Conservation (phyloP, 2,113 vertebrate species). For the Phylloscopus trochilus region DNA sequence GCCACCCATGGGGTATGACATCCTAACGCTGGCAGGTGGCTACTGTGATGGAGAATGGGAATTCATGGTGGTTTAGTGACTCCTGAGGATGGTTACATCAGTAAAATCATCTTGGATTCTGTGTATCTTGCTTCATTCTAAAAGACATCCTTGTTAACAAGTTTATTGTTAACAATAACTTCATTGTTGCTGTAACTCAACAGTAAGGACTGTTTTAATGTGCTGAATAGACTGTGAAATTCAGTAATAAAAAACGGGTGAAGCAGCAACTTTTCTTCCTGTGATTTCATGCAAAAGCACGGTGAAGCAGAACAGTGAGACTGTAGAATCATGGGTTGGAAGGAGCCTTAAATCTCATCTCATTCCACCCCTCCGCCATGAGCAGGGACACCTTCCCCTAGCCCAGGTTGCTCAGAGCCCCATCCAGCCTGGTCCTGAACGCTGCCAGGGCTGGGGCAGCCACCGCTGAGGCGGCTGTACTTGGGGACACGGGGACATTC, state of each 20-base stretch:
- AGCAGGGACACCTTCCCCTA: too few species aligned
- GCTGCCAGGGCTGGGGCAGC: neutral
- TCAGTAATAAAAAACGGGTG: neutral
- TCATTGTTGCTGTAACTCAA: neutral
- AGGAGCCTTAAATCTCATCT: neutral
- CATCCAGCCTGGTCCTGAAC: neutral
- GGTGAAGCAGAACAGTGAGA: neutral
- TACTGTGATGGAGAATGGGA: neutral
- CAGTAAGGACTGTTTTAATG: neutral
- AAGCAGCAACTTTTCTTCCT: neutral
- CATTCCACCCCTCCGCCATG: too few species aligned
- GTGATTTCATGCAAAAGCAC: neutral
- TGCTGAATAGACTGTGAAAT: neutral
- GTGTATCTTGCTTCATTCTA: neutral
- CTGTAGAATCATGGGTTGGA: too few species aligned
- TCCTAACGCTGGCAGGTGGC: neutral
- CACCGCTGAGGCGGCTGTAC: neutral
- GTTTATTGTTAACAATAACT: neutral
- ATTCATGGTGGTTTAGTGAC: neutral
- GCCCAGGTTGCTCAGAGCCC: too few species aligned
- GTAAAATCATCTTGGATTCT: neutral
- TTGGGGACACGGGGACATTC: neutral
- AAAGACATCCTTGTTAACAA: neutral
- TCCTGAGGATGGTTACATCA: neutral
- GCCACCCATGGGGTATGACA: rapidly evolving